phyloP scores from a whole-genome alignment of 2,113 vertebrate genomes.

The Agelaius phoeniceus region DNA sequence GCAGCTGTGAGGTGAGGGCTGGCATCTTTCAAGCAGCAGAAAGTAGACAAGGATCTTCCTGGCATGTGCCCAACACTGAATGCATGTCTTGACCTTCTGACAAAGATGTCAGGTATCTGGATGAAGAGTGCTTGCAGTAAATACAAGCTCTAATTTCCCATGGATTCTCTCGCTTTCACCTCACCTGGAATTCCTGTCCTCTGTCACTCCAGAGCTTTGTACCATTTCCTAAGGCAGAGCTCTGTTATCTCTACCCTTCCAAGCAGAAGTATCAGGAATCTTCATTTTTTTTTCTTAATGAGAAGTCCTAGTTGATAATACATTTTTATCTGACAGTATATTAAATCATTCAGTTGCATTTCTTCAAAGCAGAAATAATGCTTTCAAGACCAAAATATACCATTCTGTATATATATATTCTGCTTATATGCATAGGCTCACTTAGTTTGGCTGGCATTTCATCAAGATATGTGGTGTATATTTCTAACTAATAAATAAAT shows the following conservation, averaged over 20 bases:
- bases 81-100: background rate
- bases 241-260: background rate
- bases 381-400: background rate
- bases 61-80: background rate
- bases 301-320: background rate
- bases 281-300: background rate
- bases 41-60: background rate
- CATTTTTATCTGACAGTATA: background rate
- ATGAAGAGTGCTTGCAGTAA: background rate
- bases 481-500: background rate
- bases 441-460: background rate
- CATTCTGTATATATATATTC: background rate
- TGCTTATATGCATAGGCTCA: background rate
- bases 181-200: background rate
- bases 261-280: background rate
- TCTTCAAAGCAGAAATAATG: background rate
- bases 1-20: background rate
- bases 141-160: background rate
- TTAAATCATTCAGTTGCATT: background rate
- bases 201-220: background rate
- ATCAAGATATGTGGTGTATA: background rate
- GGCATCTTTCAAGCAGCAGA: background rate
- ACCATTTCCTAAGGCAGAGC: background rate
- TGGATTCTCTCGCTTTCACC: background rate
- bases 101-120: background rate